These are phyloP conservation scores for Tortrix viridana DNA, from an alignment of 2,888 invertebrate genomes.

Conservation along the genomic window DNA sequence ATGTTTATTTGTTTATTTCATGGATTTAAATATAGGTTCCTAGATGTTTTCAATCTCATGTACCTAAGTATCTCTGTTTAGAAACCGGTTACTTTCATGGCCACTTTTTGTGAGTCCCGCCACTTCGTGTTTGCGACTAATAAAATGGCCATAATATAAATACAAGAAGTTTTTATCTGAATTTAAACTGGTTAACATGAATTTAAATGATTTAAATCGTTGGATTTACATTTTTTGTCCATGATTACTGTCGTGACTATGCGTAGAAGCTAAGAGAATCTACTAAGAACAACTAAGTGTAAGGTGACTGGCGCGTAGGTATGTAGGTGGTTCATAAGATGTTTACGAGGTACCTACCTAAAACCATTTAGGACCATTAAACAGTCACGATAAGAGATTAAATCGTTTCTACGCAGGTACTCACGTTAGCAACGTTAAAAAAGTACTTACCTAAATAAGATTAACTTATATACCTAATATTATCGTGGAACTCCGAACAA, in stretches of 20 bases:
- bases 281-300: too few species aligned
- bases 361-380: too few species aligned
- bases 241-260: background rate
- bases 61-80: background rate
- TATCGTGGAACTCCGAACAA: too few species aligned
- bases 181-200: background rate
- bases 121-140: conserved; percentile 1
- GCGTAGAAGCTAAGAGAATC: too few species aligned
- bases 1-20: background rate
- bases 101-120: conserved; percentile 22
- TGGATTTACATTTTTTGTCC: conserved; percentile 7
- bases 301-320: too few species aligned
- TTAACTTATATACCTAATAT: too few species aligned
- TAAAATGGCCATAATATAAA: background rate
- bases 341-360: too few species aligned
- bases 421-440: too few species aligned
- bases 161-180: background rate
- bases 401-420: too few species aligned
- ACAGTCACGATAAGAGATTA: too few species aligned
- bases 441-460: too few species aligned
- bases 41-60: background rate
- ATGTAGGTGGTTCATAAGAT: too few species aligned
- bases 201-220: conserved; percentile 5
- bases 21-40: background rate
- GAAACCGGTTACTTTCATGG: conserved; percentile 24